Base-by-base conservation (phyloP, 1,140 invertebrate species). In the Hylyphantes graminicola region DNA sequence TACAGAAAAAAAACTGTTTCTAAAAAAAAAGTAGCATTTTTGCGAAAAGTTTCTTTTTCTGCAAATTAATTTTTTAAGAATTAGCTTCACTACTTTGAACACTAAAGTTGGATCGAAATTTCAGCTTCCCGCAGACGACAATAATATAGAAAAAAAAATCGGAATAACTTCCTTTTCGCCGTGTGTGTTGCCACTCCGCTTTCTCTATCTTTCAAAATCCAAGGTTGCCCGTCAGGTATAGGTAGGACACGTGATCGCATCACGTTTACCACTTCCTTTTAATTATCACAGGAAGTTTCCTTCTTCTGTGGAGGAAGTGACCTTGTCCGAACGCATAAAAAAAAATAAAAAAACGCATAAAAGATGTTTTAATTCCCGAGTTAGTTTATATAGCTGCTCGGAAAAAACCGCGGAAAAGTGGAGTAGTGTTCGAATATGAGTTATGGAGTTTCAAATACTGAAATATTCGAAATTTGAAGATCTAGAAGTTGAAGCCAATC, bases 171-270 rank as follows among this genome's bases (percentile, higher is more conserved):
- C 65, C 65, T 80, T 17, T 67, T 17, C 19, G 65, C 55, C 19
- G 21, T 50, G 21, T 15, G 59, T 55, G 10, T 19, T 57, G 9
- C 54, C 63, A 11, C 53, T 48, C 4, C n/a, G 65, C 55, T 59
- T 70, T 70, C 64, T 21, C 67, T 70, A 70, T 72, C 67, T 72
- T 72, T 61, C 65, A 53, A 50, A 50, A 80, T 80, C 78, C 78
- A 80, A 80, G 78, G 78, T 80, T 80, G 78, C 21, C 35, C 51
- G 35, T 48, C 55, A 80, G 78, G 78, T 80, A 80, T 21, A 80
- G 78, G 78, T 80, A 80, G 67, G 35, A 35, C 21, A 74, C 53
- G 72, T 74, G 72, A 19, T 74, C 72, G 35, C 7, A 19, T 7
- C 17, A 78, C 17, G 50, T 54, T 50, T 61, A 65, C 64, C 21